Evolutionary conservation across 1,140 invertebrate species (phyloP).

Genomic region (Papilio polytes): DNA sequence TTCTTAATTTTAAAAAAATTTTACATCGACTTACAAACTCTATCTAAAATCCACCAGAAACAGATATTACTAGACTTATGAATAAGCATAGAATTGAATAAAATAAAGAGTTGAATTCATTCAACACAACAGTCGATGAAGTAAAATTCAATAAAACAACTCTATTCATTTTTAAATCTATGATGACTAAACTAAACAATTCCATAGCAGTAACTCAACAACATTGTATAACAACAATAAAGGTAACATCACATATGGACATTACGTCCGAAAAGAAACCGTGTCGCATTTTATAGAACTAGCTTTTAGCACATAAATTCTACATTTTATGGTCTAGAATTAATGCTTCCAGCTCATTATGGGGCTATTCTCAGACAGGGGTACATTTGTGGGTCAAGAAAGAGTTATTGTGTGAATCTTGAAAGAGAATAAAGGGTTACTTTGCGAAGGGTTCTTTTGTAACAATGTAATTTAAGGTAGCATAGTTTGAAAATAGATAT

Average conservation of each 20-base stretch:
- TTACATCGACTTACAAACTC: background rate
- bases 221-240: constrained; percentile 65
- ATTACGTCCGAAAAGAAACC: constrained; percentile 66
- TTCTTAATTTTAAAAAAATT: background rate
- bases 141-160: constrained; percentile 41
- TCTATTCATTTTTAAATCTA: constrained; percentile 48
- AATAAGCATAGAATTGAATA: too few species aligned
- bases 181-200: constrained; percentile 52
- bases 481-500: background rate
- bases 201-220: constrained; percentile 70
- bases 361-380: constrained; percentile 71
- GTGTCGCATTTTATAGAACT: constrained; percentile 79
- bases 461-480: constrained; percentile 22
- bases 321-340: constrained; percentile 80
- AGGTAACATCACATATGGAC: constrained; percentile 47
- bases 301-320: constrained; percentile 72
- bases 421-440: constrained; percentile 54
- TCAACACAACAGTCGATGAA: background rate
- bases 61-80: too few species aligned
- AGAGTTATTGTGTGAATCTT: constrained; percentile 71
- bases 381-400: constrained; percentile 79
- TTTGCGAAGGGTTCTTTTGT: constrained; percentile 56
- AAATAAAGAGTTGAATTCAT: background rate
- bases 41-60: too few species aligned
- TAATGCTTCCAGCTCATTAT: constrained; percentile 77